These are phyloP conservation scores for Drosophila neutralis DNA, from an alignment of 2,888 invertebrate species.

Conservation along the genomic window DNA sequence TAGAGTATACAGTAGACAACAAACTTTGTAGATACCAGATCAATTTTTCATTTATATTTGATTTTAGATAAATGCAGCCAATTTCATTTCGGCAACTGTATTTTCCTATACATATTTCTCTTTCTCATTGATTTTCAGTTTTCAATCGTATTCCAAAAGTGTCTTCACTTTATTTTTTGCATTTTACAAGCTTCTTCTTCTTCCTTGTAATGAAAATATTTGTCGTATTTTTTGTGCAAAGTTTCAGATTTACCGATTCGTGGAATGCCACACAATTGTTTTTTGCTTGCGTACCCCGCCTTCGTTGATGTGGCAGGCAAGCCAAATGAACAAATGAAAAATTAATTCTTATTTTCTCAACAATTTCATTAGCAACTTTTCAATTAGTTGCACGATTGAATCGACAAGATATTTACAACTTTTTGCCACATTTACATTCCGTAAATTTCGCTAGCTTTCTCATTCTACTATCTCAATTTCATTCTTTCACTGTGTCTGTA, in stretches of 20 bases:
- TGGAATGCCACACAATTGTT: neutral
- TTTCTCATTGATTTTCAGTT: neutral
- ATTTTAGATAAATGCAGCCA: no score
- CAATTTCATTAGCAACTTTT: conserved; percentile 78
- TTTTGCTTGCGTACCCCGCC: neutral
- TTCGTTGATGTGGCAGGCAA: neutral
- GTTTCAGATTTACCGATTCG: neutral
- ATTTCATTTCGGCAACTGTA: neutral
- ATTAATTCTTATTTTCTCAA: conserved; percentile 54
- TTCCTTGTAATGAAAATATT: neutral
- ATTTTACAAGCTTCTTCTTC: neutral
- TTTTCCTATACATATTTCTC: neutral
- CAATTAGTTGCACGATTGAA: conserved; percentile 79
- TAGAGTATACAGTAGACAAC: neutral
- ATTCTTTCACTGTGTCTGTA: conserved; percentile 30
- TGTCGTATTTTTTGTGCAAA: neutral
- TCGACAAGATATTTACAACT: conserved; percentile 76
- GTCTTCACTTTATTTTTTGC: neutral
- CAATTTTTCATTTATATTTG: neutral
- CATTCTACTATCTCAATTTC: neutral
- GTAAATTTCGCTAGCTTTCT: conserved; percentile 7
- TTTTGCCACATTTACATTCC: conserved; percentile 37
- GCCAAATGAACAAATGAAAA: conserved; percentile 29
- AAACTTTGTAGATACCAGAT: neutral
- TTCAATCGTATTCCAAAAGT: neutral